A percentile compares a stretch with the other conserved stretches of the same genome.
phyloP scores from a whole-genome alignment of 2,888 invertebrate species.

The Pyrrhia umbra region DNA sequence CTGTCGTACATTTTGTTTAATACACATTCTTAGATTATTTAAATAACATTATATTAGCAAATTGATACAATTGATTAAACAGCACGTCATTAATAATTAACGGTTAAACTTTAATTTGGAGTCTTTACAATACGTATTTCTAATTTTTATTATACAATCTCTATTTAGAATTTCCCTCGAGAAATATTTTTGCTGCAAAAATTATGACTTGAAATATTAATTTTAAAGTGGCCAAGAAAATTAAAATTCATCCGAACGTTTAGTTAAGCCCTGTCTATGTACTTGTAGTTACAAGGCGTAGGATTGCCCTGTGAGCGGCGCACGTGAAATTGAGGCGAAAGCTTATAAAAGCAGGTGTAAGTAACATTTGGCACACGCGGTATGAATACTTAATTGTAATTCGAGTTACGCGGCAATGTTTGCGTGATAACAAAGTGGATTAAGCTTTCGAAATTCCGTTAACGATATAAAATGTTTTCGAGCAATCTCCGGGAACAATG shows the following conservation, averaged over 20 bases:
- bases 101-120: slow-evolving; percentile 13
- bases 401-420: slow-evolving; percentile 49
- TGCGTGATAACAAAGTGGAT: slow-evolving; percentile 53
- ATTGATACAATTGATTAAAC: neutral
- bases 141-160: slow-evolving; percentile 35
- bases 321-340: slow-evolving; percentile 31
- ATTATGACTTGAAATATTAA: slow-evolving; percentile 25
- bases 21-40: too few species aligned
- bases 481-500: slow-evolving; percentile 22
- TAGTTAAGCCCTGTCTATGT: slow-evolving; percentile 25
- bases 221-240: slow-evolving; percentile 25
- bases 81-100: slow-evolving; percentile 14
- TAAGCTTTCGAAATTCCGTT: slow-evolving; percentile 48
- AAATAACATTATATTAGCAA: neutral
- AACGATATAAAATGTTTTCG: slow-evolving; percentile 41
- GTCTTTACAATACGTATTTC: slow-evolving; percentile 48
- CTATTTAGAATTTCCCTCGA: slow-evolving; percentile 49
- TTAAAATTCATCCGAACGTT: slow-evolving; percentile 33
- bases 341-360: slow-evolving; percentile 58
- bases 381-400: slow-evolving; percentile 61
- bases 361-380: slow-evolving; percentile 52
- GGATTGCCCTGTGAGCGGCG: slow-evolving; percentile 33
- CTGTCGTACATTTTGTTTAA: neutral
- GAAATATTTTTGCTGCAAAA: slow-evolving; percentile 34
- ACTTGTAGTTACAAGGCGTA: slow-evolving; percentile 25